Percentiles rank a stretch among this genome's conserved stretches.
These are phyloP conservation scores for Scaptomyza hsui DNA, from an alignment of 1,140 invertebrate genomes.

Conservation along the genomic window DNA sequence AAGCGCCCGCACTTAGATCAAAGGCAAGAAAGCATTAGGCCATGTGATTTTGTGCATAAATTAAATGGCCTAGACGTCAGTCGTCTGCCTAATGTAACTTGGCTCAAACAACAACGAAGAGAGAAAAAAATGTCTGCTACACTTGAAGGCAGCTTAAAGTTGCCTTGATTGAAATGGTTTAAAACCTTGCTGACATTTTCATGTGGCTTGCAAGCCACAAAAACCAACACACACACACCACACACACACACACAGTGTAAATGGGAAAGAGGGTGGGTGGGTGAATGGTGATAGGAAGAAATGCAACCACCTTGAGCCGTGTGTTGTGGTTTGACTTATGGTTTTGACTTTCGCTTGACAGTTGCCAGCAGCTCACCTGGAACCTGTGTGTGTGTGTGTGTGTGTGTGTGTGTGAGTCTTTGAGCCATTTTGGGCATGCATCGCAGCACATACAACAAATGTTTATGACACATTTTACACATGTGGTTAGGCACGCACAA, in stretches of 20 bases:
- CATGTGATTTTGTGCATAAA: slow-evolving; percentile 49
- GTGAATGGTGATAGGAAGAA: background rate
- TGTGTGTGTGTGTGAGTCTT: slow-evolving; percentile 32
- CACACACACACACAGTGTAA: slow-evolving; percentile 13
- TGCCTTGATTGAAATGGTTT: slow-evolving; percentile 32
- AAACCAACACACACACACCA: slow-evolving; percentile 27
- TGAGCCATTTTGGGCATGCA: slow-evolving; percentile 49
- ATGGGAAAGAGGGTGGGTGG: background rate
- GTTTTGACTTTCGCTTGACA: background rate
- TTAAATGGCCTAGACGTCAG: slow-evolving; percentile 34
- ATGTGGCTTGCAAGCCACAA: slow-evolving; percentile 35
- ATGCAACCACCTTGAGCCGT: slow-evolving; percentile 40
- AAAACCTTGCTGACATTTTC: slow-evolving; percentile 29
- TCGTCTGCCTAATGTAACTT: slow-evolving; percentile 22
- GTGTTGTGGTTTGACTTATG: slow-evolving; percentile 72
- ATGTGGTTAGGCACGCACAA: slow-evolving; percentile 54
- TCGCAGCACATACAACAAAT: slow-evolving; percentile 52
- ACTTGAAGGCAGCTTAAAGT: slow-evolving; percentile 41
- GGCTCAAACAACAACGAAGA: background rate
- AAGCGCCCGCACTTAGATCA: slow-evolving; percentile 35
- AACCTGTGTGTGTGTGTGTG: slow-evolving; percentile 16
- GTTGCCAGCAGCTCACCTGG: slow-evolving; percentile 18
- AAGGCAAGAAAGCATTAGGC: slow-evolving; percentile 53
- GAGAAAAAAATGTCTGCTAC: slow-evolving; percentile 3
- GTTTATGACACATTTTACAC: slow-evolving; percentile 71